A percentile compares a stretch with the other conserved stretches of the same genome.
Evolutionary conservation across 1,140 invertebrate species (phyloP).

Genomic region (Cyclina sinensis): DNA sequence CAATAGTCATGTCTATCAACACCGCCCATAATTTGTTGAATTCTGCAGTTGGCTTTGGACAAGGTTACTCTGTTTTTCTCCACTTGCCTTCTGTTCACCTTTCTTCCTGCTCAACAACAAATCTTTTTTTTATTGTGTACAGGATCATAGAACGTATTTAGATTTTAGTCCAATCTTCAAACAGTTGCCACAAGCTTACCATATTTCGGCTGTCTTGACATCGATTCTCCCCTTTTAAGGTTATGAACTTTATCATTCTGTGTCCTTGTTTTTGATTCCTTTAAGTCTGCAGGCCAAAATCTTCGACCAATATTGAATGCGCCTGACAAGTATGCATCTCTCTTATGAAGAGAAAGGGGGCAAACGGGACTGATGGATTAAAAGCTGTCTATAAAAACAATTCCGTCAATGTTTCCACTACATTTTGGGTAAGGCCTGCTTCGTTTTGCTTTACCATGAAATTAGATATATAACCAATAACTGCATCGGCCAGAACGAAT

Average conservation of each 20-base stretch:
- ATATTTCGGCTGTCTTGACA: constrained; percentile 6
- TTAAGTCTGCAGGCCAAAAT: constrained; percentile 34
- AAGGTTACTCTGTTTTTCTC: neutral
- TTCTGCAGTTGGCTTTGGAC: neutral
- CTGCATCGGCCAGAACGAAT: constrained; percentile 10
- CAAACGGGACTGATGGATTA: neutral
- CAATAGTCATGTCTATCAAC: too few relatives aligned
- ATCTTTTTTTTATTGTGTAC: neutral
- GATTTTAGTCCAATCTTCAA: neutral
- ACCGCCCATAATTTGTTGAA: constrained; percentile 28
- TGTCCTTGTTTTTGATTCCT: constrained; percentile 5
- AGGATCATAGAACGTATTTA: constrained; percentile 13
- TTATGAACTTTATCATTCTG: constrained; percentile 28
- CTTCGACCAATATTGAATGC: constrained; percentile 25
- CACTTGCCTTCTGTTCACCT: constrained; percentile 28
- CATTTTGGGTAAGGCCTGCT: neutral
- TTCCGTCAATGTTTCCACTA: neutral
- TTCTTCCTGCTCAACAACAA: neutral
- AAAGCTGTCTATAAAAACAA: constrained; percentile 12
- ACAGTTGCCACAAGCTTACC: constrained; percentile 12
- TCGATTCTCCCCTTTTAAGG: neutral
- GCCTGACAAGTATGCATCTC: constrained; percentile 16
- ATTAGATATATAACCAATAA: neutral
- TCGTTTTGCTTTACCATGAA: neutral
- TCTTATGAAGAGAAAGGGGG: neutral